Evolutionary conservation across 2,797 vertebrate genomes (phyloP).

Genomic region (Iguana delicatissima): DNA sequence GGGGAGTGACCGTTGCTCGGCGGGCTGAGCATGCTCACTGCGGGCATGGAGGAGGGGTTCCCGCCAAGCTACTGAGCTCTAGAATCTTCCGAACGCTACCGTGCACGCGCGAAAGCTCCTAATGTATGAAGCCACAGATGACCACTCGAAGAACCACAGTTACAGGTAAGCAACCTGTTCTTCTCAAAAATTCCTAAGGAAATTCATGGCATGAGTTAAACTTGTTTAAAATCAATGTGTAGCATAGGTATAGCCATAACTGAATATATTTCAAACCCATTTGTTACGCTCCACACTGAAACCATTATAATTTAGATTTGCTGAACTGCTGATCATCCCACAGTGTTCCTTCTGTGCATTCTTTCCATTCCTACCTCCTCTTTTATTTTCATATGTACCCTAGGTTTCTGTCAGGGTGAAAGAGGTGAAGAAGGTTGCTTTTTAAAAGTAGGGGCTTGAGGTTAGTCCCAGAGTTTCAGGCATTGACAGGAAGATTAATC

Average conservation of each 20-base stretch:
- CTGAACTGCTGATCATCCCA: background rate
- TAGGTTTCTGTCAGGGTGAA: background rate
- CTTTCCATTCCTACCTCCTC: background rate
- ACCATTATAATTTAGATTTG: background rate
- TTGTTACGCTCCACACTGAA: background rate
- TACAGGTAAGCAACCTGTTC: too few relatives aligned
- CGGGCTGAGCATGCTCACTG: too few relatives aligned
- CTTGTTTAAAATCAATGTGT: background rate
- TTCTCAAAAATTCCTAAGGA: background rate
- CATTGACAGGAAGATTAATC: too few relatives aligned
- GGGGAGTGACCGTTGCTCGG: too few relatives aligned
- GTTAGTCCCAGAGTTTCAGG: background rate
- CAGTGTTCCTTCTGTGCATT: background rate
- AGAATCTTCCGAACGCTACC: too few relatives aligned
- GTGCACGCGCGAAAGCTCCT: too few relatives aligned
- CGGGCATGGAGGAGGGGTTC: too few relatives aligned
- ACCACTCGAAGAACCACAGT: too few relatives aligned
- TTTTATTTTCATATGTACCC: background rate
- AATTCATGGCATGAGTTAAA: background rate
- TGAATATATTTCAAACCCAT: background rate
- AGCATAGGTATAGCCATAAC: background rate
- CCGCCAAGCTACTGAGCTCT: too few relatives aligned
- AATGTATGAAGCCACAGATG: too few relatives aligned
- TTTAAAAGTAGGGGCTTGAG: background rate
- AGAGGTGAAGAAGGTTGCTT: background rate